Evolutionary conservation across 92 coral and sea anemone genomes (phyloP), one percentile per base, ranked within the genome.

Genomic region (Anthopleura xanthogrammica): DNA sequence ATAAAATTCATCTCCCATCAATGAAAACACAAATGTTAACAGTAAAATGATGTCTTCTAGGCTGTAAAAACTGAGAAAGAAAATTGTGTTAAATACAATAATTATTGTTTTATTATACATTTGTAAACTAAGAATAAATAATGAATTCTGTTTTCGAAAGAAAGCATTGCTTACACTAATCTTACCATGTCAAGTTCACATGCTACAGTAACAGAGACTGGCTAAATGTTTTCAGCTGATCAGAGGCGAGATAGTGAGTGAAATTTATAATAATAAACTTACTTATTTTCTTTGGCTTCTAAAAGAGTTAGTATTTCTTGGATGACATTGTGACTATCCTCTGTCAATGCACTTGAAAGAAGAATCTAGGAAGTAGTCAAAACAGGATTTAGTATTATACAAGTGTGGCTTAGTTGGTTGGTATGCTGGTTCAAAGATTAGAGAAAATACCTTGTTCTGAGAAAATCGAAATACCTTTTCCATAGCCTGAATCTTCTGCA

Each of bases 41-140:
- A 92, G 77, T 10, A 94, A 77, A 23, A 97, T 71, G 72, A 97
- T 82, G 77, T 97, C 95, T 78, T 97, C 99, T 52, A 97, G 83
- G 68, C 76, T 83, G 52, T 80, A 86, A 55, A 85, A 87, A 42
- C 99, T 97, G 82, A 41, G 60, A 81, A 62, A 20, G 52, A 85
- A 77, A 60, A 54, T 22, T 55, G 48, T 9, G 16, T 20, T 11
- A 9, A 55, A 41, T 39, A 17, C 16, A 23, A 40, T 41, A 24
- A 14, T 29, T 29, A 29, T 41, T 19, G 41, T 5, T 14, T 3
- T 2, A 58, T 58, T 1, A 58, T 14, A 57, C 19, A 0, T 57
- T 14, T 13, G 64, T 58, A 11, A 13, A 12, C n/a, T 58, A 58
- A 9, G 62, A 3, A 58, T 16, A 9, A 46, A 46, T 5, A 46